These are phyloP conservation scores for Horisme vitalbata DNA, from an alignment of 2,888 invertebrate genomes.

Conservation along the genomic window DNA sequence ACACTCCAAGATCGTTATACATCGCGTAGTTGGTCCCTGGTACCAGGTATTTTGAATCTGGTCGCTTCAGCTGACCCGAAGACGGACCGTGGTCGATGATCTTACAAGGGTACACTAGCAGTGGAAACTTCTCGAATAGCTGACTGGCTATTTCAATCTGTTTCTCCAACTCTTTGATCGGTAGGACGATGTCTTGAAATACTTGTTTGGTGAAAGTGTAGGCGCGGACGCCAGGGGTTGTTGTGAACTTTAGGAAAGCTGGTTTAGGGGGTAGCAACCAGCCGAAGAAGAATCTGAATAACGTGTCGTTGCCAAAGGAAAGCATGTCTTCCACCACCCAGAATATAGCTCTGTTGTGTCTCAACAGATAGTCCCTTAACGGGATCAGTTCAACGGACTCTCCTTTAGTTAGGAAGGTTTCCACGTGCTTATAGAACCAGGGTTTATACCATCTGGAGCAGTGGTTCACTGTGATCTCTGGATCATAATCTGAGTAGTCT, in stretches of 20 bases:
- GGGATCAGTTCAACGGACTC: slow-evolving; percentile 84
- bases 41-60: slow-evolving; percentile 81
- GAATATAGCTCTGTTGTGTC: slow-evolving; percentile 87
- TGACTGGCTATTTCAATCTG: slow-evolving; percentile 84
- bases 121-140: slow-evolving; percentile 85
- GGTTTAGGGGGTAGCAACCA: slow-evolving; percentile 88
- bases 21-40: slow-evolving; percentile 86
- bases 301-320: slow-evolving; percentile 85
- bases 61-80: slow-evolving; percentile 83
- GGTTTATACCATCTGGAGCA: slow-evolving; percentile 87
- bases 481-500: slow-evolving; percentile 84
- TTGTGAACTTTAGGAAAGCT: slow-evolving; percentile 88
- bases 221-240: slow-evolving; percentile 85
- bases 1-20: slow-evolving; percentile 88
- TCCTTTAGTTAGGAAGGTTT: slow-evolving; percentile 79
- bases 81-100: slow-evolving; percentile 84
- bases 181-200: slow-evolving; percentile 88
- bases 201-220: slow-evolving; percentile 88
- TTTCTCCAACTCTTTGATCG: slow-evolving; percentile 84
- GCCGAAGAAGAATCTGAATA: slow-evolving; percentile 85
- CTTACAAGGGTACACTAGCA: slow-evolving; percentile 87
- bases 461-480: slow-evolving; percentile 75
- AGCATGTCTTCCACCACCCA: slow-evolving; percentile 89
- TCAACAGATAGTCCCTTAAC: slow-evolving; percentile 83
- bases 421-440: slow-evolving; percentile 88